A percentile compares a stretch with the other conserved stretches of the same genome.
Conservation (phyloP, 2,113 vertebrate species). For the Microcebus lehilahytsara region DNA sequence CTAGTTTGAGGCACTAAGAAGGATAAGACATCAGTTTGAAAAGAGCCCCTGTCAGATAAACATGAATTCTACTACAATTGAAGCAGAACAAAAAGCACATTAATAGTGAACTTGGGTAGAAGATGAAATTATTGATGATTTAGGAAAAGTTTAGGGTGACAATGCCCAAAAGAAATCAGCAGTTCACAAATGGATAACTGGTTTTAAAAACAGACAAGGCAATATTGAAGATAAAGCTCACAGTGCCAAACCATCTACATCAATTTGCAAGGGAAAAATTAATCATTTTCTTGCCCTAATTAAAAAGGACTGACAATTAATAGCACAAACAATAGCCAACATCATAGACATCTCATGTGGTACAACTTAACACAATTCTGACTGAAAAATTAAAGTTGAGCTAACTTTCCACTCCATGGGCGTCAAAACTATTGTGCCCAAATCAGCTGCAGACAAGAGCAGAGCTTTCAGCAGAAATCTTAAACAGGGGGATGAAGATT, state of each 20-base stretch:
- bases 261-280: background rate
- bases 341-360: background rate
- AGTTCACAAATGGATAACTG: background rate
- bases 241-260: background rate
- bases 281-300: background rate
- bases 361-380: background rate
- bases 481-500: background rate
- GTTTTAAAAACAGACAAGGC: background rate
- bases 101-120: background rate
- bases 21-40: background rate
- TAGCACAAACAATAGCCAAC: background rate
- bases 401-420: background rate
- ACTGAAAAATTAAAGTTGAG: background rate
- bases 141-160: background rate
- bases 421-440: background rate
- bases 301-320: background rate
- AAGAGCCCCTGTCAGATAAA: background rate
- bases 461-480: background rate
- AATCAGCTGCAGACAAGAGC: background rate
- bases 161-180: background rate
- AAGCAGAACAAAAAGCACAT: background rate
- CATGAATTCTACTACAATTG: background rate
- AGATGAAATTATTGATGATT: background rate
- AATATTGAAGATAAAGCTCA: background rate
- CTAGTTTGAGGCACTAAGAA: background rate